Evolutionary conservation across 2,797 vertebrate genomes (phyloP).

Genomic region (Thamnophis elegans): DNA sequence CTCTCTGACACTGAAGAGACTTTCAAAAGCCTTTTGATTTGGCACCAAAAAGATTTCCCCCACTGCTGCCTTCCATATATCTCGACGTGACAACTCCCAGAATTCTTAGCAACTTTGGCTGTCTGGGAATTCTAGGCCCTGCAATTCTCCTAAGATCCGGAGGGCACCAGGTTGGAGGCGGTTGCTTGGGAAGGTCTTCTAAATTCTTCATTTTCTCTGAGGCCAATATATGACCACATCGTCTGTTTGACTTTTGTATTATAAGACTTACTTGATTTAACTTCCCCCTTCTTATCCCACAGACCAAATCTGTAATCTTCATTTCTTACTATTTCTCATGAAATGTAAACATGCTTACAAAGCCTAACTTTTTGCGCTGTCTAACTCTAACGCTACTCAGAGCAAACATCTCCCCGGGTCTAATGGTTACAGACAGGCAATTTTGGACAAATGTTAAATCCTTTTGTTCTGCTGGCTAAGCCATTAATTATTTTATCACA

Average conservation of each 20-base stretch:
- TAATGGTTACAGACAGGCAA: background rate
- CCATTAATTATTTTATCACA: background rate
- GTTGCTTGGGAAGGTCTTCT: background rate
- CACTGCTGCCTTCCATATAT: background rate
- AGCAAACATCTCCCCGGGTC: background rate
- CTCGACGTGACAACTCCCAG: background rate
- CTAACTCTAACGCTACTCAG: background rate
- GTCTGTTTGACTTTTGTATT: background rate
- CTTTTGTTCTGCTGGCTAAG: background rate
- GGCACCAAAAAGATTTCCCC: background rate
- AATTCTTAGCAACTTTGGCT: background rate
- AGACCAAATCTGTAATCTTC: background rate
- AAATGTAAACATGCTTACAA: background rate
- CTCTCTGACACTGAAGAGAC: background rate
- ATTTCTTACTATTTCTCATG: background rate
- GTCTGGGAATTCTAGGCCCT: background rate
- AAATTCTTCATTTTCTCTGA: background rate
- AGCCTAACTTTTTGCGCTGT: background rate
- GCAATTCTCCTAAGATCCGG: background rate
- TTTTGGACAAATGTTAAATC: background rate
- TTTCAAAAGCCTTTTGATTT: background rate
- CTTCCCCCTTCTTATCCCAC: background rate
- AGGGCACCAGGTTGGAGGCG: background rate
- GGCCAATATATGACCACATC: background rate
- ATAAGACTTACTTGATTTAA: background rate